phyloP scores from a whole-genome alignment of 2,797 vertebrate genomes.

The Acanthopagrus latus region DNA sequence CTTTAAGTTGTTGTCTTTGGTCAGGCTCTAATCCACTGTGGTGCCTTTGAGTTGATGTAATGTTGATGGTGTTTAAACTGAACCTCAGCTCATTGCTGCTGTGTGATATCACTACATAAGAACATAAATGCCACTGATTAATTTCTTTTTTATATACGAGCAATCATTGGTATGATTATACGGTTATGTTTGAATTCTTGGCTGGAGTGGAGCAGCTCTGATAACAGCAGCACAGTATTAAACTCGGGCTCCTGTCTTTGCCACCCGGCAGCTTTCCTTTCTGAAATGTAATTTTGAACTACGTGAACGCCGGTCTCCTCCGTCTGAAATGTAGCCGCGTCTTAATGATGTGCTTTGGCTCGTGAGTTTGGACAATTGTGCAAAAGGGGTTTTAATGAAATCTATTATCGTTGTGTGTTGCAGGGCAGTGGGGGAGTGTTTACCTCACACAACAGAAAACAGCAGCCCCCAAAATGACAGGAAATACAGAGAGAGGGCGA shows the following conservation, averaged over 20 bases:
- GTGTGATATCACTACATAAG: constrained; percentile 14
- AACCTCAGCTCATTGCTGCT: not conserved
- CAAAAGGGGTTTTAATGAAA: constrained; percentile 66
- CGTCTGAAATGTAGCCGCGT: constrained; percentile 34
- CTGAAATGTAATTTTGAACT: constrained; percentile 54
- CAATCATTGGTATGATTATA: constrained; percentile 13
- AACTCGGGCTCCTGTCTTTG: constrained; percentile 40
- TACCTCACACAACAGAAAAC: constrained; percentile 71
- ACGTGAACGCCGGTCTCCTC: constrained; percentile 35
- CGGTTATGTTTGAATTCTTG: constrained; percentile 13
- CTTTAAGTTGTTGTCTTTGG: not conserved
- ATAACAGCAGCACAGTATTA: constrained; percentile 50
- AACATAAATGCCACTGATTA: not conserved
- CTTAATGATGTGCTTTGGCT: constrained; percentile 67
- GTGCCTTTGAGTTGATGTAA: not conserved
- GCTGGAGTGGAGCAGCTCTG: constrained; percentile 56
- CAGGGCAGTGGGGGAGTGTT: constrained; percentile 59
- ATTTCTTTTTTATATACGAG: constrained; percentile 17
- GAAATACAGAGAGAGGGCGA: constrained; percentile 67
- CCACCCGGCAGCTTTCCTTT: constrained; percentile 50
- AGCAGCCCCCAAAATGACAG: constrained; percentile 70
- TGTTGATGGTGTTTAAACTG: constrained; percentile 10
- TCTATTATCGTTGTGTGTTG: constrained; percentile 60
- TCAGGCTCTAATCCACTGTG: not conserved
- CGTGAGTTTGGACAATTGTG: constrained; percentile 60